Evolutionary conservation across 2,888 invertebrate species (phyloP), one percentile per base, ranked within the genome.

Genomic region (Drosophila prolongata): DNA sequence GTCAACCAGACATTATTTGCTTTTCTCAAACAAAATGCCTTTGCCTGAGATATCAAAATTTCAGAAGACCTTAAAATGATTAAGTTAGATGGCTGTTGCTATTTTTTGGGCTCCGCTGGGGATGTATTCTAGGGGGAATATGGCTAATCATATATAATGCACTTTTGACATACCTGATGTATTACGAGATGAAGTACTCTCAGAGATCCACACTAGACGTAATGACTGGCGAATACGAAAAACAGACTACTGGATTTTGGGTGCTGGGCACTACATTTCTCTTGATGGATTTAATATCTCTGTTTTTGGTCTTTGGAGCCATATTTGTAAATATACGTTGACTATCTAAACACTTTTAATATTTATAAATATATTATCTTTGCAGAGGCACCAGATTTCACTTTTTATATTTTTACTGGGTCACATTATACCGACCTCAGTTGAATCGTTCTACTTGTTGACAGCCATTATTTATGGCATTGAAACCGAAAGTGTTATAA

Each of bases 381-480:
- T 27, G n/a, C 14, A 73, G 72, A 40, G n/a, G 8, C 19, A 9
- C 1, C 0, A 1, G 1, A 3, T n/a, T 1, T 9, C 60, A 0
- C 5, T 75, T 1, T 1, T 56, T 1, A 1, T 53, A 8, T 73
- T 75, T 30, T 8, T 60, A 1, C 0, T 60, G 3, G 5, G 3
- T 0, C 69, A 73, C 10, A 4, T 56, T 2, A 8, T 30, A n/a
- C 46, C 75, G 2, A 2, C 53, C 10, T 1, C 3, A 5, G 56
- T 75, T 2, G 35, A 60, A 35, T 9, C 3, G 0, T 75, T 14
- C 9, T 73, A 56, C 13, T 14, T 75, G 13, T 1, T 75, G 0
- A 5, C 49, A n/a, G 68, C 76, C 1, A 8, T 56, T 1, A 1
- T 75, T 1, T 53, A 50, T 27, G 55, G 37, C n/a, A 16, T 74